Evolutionary conservation across 2,113 vertebrate species (phyloP).

Genomic region (Oryzias melastigma): DNA sequence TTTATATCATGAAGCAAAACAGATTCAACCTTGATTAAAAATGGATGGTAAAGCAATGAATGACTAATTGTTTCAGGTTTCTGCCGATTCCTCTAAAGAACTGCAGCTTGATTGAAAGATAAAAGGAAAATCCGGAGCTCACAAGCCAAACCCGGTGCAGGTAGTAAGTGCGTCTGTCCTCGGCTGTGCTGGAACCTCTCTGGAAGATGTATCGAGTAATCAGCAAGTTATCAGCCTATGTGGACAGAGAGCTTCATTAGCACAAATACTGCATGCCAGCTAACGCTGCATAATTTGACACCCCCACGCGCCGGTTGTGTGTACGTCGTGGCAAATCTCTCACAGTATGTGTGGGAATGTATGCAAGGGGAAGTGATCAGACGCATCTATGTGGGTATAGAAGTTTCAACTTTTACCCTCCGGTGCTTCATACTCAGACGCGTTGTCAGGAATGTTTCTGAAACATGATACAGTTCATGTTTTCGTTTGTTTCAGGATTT

Average conservation of each 20-base stretch:
- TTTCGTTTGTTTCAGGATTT: slow-evolving; percentile 15
- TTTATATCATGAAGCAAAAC: neutral
- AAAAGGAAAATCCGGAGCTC: slow-evolving; percentile 15
- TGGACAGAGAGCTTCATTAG: slow-evolving; percentile 73
- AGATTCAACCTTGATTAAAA: neutral
- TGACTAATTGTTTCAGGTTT: no score
- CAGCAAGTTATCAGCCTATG: slow-evolving; percentile 69
- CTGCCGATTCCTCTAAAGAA: no score
- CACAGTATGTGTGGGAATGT: slow-evolving; percentile 24
- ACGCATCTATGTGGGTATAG: neutral
- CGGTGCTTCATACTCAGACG: no score
- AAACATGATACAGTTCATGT: neutral
- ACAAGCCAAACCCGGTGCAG: slow-evolving; percentile 30
- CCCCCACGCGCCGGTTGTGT: slow-evolving; percentile 46
- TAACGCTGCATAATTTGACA: slow-evolving; percentile 72
- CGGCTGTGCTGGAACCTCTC: slow-evolving; percentile 52
- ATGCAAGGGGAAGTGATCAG: neutral
- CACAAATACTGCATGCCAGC: slow-evolving; percentile 63
- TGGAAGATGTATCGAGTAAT: slow-evolving; percentile 64
- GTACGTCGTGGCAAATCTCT: slow-evolving; percentile 24
- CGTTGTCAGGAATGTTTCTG: no score
- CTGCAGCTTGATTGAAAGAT: slow-evolving; percentile 2
- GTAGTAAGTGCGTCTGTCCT: slow-evolving; percentile 55
- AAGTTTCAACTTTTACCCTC: neutral
- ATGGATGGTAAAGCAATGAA: no score